phyloP scores from a whole-genome alignment of 2,113 vertebrate genomes.

The Argyrosomus japonicus region DNA sequence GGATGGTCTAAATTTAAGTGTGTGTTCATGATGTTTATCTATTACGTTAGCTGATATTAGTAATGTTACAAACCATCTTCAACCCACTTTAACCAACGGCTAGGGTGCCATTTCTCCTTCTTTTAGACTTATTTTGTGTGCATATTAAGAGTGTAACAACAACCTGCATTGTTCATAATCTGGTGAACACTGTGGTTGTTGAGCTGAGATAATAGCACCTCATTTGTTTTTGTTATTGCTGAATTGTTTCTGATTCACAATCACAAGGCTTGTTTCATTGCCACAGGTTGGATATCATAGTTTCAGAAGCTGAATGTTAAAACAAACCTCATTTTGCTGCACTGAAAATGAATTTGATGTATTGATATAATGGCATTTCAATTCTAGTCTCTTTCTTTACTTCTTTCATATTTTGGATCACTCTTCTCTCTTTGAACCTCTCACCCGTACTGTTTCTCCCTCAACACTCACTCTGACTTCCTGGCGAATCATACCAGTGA shows the following conservation, averaged over 20 bases:
- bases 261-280: not conserved
- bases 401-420: not conserved
- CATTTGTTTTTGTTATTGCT: not conserved
- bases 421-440: slow-evolving; percentile 10
- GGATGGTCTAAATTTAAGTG: not conserved
- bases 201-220: not conserved
- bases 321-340: not conserved
- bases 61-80: too few relatives aligned
- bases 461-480: slow-evolving; percentile 39
- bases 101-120: not conserved
- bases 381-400: not conserved
- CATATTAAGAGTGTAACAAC: not conserved
- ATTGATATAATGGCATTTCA: not conserved
- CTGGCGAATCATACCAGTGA: slow-evolving; percentile 21
- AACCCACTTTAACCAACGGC: too few relatives aligned
- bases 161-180: not conserved
- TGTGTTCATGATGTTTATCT: not conserved
- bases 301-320: not conserved
- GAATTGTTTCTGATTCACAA: not conserved
- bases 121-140: not conserved
- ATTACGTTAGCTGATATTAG: too few relatives aligned
- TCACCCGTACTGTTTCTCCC: slow-evolving; percentile 1
- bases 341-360: not conserved
- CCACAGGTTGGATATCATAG: not conserved
- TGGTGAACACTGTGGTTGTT: not conserved